Conservation (phyloP, 2,797 vertebrate genomes). For the Botia almorhae region DNA sequence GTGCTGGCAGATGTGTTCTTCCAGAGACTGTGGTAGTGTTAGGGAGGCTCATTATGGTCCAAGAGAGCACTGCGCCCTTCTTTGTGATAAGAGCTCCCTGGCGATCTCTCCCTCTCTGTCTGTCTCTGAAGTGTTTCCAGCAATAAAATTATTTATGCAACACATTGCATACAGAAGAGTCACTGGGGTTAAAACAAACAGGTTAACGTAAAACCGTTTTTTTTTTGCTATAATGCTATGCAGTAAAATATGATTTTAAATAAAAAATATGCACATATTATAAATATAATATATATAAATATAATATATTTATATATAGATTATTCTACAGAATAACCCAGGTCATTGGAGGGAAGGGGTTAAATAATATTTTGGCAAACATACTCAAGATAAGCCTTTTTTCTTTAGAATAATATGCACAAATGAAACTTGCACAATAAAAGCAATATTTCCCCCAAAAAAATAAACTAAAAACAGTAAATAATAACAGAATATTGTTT, state of each 20-base stretch:
- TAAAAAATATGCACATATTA: too few relatives aligned
- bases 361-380: neutral
- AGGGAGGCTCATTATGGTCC: slow-evolving; percentile 78
- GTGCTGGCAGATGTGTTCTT: slow-evolving; percentile 75
- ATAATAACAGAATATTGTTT: too few relatives aligned
- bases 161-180: neutral
- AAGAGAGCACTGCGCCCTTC: slow-evolving; percentile 73
- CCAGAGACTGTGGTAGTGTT: slow-evolving; percentile 71
- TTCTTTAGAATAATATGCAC: neutral
- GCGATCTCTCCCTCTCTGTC: neutral
- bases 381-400: neutral
- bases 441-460: too few relatives aligned
- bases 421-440: slow-evolving; percentile 13
- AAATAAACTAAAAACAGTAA: too few relatives aligned
- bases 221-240: neutral
- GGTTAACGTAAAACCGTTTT: neutral
- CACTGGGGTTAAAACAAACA: slow-evolving; percentile 22
- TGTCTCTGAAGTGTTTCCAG: slow-evolving; percentile 23
- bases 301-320: too few relatives aligned
- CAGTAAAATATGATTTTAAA: neutral
- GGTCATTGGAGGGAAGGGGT: too few relatives aligned
- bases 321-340: too few relatives aligned
- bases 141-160: slow-evolving; percentile 10
- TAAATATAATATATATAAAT: too few relatives aligned
- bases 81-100: slow-evolving; percentile 69